These are phyloP conservation scores for Glaucomys volans DNA, from an alignment of 2,113 vertebrate genomes.

Conservation along the genomic window DNA sequence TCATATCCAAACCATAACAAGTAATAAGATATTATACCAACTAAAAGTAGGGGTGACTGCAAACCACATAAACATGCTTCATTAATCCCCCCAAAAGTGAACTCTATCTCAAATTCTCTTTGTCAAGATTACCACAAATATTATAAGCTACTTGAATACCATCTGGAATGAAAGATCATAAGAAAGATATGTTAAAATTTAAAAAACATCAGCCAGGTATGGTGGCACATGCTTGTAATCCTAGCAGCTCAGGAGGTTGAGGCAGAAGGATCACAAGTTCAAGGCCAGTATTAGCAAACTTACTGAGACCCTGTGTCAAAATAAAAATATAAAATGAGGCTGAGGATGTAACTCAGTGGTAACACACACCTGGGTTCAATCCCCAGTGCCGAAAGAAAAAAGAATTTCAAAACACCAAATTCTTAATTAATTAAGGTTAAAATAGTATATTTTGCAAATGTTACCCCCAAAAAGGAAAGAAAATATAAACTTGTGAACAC, in stretches of 20 bases:
- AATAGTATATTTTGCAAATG: conserved; percentile 12
- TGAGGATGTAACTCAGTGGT: too few species aligned
- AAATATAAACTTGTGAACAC: not conserved
- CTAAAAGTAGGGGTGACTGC: not conserved
- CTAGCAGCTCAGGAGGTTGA: too few species aligned
- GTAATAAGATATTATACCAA: not conserved
- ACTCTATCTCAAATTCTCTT: not conserved
- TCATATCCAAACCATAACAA: too few species aligned
- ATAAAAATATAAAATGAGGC: too few species aligned
- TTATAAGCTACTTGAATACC: not conserved
- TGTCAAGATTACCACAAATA: not conserved
- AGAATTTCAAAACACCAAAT: too few species aligned
- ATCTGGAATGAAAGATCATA: not conserved
- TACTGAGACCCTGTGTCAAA: too few species aligned
- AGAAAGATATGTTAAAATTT: not conserved
- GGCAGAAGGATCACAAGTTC: too few species aligned
- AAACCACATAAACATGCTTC: not conserved
- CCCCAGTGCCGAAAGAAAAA: too few species aligned
- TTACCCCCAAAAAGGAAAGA: not conserved
- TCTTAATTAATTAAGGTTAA: not conserved
- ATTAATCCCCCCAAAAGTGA: not conserved
- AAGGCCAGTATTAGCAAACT: too few species aligned
- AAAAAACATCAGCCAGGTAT: not conserved
- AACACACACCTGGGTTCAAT: too few species aligned
- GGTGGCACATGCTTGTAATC: too few species aligned